phyloP scores from a whole-genome alignment of 2,797 vertebrate genomes.

The Clarias pachynema region DNA sequence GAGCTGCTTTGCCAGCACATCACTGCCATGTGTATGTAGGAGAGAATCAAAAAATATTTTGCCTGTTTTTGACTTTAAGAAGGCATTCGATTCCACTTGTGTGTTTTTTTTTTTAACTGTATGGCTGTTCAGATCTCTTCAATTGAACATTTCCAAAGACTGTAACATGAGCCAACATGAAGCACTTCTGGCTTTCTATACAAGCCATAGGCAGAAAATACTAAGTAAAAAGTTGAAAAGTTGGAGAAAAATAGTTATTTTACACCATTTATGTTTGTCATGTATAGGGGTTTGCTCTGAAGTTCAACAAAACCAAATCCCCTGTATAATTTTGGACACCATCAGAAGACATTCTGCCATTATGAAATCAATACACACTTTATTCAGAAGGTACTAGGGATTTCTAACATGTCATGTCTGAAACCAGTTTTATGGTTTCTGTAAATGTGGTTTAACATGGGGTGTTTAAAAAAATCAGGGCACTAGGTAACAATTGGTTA shows the following conservation, averaged over 20 bases:
- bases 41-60: neutral
- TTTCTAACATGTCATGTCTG: neutral
- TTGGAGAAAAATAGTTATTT: neutral
- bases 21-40: conserved; percentile 35
- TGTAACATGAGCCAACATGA: conserved; percentile 11
- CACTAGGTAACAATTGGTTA: neutral
- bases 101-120: too few species aligned
- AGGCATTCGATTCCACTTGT: neutral
- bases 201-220: neutral
- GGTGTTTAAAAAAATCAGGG: conserved; percentile 25
- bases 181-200: conserved; percentile 23
- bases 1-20: conserved; percentile 26
- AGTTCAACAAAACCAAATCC: conserved; percentile 12
- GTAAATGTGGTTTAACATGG: neutral
- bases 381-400: neutral
- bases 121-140: neutral
- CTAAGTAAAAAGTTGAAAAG: neutral
- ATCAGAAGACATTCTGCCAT: conserved; percentile 5
- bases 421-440: conserved; percentile 49
- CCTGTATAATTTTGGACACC: neutral
- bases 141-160: conserved; percentile 15
- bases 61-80: neutral
- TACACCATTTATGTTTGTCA: neutral
- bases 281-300: neutral
- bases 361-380: neutral